Conservation (phyloP, 2,888 invertebrate species). For the Dysmachus trigonus region DNA sequence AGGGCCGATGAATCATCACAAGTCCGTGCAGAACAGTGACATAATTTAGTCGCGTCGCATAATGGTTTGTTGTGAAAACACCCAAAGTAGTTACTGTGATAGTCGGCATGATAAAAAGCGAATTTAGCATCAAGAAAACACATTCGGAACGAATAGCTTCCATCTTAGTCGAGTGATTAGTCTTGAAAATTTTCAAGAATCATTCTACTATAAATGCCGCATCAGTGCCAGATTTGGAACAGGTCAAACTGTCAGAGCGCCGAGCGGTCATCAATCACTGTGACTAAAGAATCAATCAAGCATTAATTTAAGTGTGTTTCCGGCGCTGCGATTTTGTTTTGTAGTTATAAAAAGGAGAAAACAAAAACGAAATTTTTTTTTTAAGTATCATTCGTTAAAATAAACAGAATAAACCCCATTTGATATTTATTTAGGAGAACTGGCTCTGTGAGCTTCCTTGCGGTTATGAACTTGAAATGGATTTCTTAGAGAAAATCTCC, state of each 20-base stretch:
- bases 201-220: neutral
- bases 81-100: neutral
- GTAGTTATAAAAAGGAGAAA: neutral
- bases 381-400: neutral
- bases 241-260: neutral
- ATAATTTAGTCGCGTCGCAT: slow-evolving; percentile 3
- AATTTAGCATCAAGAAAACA: neutral
- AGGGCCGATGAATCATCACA: neutral
- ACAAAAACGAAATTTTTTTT: too few species aligned
- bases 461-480: neutral
- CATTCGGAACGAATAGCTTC: neutral
- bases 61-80: neutral
- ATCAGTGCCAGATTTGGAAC: neutral
- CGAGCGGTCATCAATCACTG: neutral
- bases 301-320: neutral
- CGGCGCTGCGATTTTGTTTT: neutral
- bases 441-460: neutral
- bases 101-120: neutral
- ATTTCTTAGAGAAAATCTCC: neutral
- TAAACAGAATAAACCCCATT: neutral
- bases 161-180: neutral
- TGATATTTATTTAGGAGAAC: neutral
- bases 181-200: neutral
- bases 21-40: neutral
- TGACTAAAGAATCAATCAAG: neutral